Base-by-base conservation (phyloP, 2,888 invertebrate genomes). In the Suillia variegata region DNA sequence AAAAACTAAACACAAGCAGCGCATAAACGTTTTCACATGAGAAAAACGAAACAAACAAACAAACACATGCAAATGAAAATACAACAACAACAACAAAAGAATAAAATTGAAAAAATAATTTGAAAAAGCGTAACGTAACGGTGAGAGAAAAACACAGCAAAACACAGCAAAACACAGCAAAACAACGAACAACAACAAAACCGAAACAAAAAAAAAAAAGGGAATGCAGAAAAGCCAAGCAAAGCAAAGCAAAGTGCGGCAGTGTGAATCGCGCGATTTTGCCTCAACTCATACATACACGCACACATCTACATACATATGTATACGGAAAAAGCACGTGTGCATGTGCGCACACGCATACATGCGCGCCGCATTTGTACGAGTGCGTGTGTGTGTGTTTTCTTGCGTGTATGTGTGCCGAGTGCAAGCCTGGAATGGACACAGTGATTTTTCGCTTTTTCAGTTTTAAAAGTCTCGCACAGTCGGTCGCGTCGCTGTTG, bases 1-100 rank as follows among this genome's bases (percentile, higher is more conserved):
- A 53, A 24, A n/a, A 49, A 42, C 62, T 69, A 72, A 70, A 65
- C 26, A 49, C 12, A 33, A 52, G 26, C 26, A 26, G 6, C 38
- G 38, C 38, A 38, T n/a, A 38, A 47, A 18, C 47, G 47, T 20
- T 20, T 18, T 4, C 20, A 52, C 18, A 20, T 13, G 15, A 24
- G 21, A 20, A 17, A 18, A 48, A 21, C 13, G 13, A 53, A 4
- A 38, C 20, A 18, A 22, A 17, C 13, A 17, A 1, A 12, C 24
- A 53, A 13, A 42, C 20, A 55, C 20, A 45, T 20, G 31, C 18
- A 8, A 13, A 54, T n/a, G n/a, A n/a, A n/a, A n/a, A n/a, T n/a
- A n/a, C n/a, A n/a, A n/a, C n/a, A n/a, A n/a, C n/a, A n/a, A n/a
- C n/a, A 4, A 18, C 22, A 50, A 6, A 6, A 26, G 26, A 26